These are phyloP conservation scores for Acutogordius australiensis DNA, from an alignment of 2,888 invertebrate species.

Conservation along the genomic window DNA sequence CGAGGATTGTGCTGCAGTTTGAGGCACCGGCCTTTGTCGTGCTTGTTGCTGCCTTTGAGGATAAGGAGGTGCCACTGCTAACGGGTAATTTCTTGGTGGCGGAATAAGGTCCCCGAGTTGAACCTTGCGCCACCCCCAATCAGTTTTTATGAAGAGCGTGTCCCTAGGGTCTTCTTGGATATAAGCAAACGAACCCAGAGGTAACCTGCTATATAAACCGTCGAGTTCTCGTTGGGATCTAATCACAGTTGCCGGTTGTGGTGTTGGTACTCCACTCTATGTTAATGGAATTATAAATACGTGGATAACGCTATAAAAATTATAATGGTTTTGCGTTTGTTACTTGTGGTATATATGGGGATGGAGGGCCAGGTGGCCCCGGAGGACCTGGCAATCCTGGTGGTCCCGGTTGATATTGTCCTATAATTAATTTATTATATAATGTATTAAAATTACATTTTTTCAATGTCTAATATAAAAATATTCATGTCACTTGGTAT, in stretches of 20 bases:
- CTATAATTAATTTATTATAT: no score
- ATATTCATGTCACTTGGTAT: no score
- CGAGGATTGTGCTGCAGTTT: no score
- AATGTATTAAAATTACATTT: no score
- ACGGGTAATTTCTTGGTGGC: not conserved
- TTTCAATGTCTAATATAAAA: no score
- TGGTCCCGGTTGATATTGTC: not conserved
- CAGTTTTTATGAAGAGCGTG: not conserved
- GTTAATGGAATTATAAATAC: no score
- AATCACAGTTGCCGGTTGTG: not conserved
- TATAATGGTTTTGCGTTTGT: no score
- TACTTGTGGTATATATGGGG: no score
- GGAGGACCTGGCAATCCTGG: not conserved
- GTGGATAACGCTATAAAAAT: no score
- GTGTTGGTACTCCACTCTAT: not conserved
- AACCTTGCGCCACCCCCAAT: not conserved
- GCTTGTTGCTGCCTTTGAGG: not conserved
- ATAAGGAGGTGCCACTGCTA: not conserved
- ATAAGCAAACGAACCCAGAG: not conserved
- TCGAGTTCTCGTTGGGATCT: not conserved
- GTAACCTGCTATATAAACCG: not conserved
- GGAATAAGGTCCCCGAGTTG: not conserved
- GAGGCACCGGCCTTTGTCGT: not conserved
- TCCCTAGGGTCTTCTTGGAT: not conserved
- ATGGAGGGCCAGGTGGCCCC: conserved; percentile 5